Conservation (phyloP, 2,888 invertebrate genomes). For the Empis stercorea region DNA sequence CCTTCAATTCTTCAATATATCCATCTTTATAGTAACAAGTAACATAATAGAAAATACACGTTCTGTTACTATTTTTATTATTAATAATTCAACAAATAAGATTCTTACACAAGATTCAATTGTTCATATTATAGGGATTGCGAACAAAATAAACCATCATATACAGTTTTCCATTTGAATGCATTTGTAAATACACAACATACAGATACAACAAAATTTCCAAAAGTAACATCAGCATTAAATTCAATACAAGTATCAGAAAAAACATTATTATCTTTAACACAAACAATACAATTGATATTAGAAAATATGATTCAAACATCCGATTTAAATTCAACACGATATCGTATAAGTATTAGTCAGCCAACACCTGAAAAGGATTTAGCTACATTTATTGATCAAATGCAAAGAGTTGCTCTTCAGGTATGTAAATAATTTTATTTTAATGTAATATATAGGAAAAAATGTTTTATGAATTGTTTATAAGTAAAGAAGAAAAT, state of each 20-base stretch:
- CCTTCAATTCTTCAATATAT: too few species aligned
- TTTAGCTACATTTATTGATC: slow-evolving; percentile 36
- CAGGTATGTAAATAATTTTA: slow-evolving; percentile 24
- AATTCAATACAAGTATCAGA: slow-evolving; percentile 32
- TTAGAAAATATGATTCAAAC: slow-evolving; percentile 34
- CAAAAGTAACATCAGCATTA: slow-evolving; percentile 32
- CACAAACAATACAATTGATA: slow-evolving; percentile 32
- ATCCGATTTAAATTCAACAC: slow-evolving; percentile 33
- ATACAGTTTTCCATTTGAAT: slow-evolving; percentile 57
- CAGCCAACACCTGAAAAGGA: slow-evolving; percentile 37
- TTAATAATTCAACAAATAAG: too few species aligned
- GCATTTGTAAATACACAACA: slow-evolving; percentile 50
- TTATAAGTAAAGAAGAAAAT: too few species aligned
- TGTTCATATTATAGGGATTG: slow-evolving; percentile 44
- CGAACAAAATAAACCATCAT: slow-evolving; percentile 56
- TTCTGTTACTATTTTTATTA: too few species aligned
- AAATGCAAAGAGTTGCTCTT: slow-evolving; percentile 36
- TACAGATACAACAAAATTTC: slow-evolving; percentile 33
- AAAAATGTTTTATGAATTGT: too few species aligned
- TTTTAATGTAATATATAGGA: slow-evolving; percentile 4
- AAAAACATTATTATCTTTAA: slow-evolving; percentile 29
- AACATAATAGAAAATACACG: not conserved
- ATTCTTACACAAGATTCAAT: too few species aligned
- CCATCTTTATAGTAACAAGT: too few species aligned
- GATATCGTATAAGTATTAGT: slow-evolving; percentile 30